Conservation (phyloP, 2,113 vertebrate genomes). For the Brachypodius melanocephalos region DNA sequence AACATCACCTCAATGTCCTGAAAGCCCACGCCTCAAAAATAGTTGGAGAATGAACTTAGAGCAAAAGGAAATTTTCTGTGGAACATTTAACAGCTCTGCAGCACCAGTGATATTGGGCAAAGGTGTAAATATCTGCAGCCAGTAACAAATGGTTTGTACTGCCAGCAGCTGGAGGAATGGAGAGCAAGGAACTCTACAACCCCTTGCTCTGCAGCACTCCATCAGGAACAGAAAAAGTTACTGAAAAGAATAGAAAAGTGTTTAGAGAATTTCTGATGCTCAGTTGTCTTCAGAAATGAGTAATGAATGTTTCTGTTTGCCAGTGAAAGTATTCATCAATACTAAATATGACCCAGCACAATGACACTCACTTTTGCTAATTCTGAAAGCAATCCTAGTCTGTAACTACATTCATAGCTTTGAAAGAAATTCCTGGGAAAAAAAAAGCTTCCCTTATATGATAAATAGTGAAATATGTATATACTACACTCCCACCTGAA, state of each 20-base stretch:
- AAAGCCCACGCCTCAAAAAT: background rate
- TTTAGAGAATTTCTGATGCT: background rate
- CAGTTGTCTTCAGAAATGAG: background rate
- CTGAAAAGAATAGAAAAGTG: background rate
- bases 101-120: background rate
- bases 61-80: background rate
- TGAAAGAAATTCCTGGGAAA: background rate
- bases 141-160: background rate
- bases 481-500: accelerated
- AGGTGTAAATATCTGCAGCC: background rate
- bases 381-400: background rate
- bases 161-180: background rate
- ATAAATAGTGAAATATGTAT: background rate
- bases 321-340: background rate
- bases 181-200: background rate
- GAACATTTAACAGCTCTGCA: background rate
- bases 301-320: background rate
- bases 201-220: background rate
- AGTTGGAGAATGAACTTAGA: background rate
- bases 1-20: background rate
- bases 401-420: background rate
- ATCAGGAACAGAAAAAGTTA: background rate
- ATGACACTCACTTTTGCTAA: background rate
- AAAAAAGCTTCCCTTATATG: background rate
- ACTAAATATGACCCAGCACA: background rate